These are phyloP conservation scores for Pithys albifrons DNA, from an alignment of 2,113 vertebrate genomes.

Conservation along the genomic window DNA sequence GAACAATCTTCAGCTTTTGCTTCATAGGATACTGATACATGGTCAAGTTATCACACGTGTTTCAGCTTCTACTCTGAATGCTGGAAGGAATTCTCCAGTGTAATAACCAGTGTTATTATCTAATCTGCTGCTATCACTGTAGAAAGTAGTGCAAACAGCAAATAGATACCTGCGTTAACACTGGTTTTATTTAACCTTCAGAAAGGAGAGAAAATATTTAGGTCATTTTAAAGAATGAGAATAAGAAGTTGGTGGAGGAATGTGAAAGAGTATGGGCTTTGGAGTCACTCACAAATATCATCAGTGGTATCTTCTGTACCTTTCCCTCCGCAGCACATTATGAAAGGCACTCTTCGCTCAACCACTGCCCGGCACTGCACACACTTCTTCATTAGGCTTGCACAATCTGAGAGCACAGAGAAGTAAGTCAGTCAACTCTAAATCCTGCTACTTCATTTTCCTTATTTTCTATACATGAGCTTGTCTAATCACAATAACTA, in stretches of 20 bases:
- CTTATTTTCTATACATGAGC: neutral
- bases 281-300: conserved; percentile 93
- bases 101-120: neutral
- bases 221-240: neutral
- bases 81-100: neutral
- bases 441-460: neutral
- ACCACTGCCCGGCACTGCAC: conserved; percentile 98
- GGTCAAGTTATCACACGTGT: neutral
- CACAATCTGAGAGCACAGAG: conserved; percentile 84
- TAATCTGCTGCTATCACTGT: neutral
- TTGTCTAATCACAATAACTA: neutral
- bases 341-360: conserved; percentile 93
- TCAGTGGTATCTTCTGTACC: conserved; percentile 93
- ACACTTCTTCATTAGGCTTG: conserved; percentile 98
- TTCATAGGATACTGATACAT: neutral
- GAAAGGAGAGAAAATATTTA: neutral
- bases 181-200: neutral
- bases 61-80: neutral
- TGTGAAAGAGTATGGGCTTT: neutral
- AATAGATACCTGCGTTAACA: neutral
- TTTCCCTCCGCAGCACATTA: conserved; percentile 97
- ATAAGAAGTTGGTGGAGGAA: neutral
- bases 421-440: neutral
- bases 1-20: neutral
- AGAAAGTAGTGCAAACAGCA: neutral